These are phyloP conservation scores for Drosophila lutescens DNA, from an alignment of 2,888 invertebrate species.

Conservation along the genomic window DNA sequence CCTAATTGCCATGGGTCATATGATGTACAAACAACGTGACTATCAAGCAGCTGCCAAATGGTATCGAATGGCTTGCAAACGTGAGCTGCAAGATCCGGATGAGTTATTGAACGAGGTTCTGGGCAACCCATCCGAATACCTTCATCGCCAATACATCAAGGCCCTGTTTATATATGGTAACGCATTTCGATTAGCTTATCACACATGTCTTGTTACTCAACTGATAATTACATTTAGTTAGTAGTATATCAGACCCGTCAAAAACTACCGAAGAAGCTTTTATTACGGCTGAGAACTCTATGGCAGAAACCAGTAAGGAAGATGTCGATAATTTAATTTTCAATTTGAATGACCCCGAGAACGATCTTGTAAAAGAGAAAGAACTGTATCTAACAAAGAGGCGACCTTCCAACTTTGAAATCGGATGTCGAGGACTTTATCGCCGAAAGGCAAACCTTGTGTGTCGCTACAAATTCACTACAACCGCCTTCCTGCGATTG, in stretches of 20 bases:
- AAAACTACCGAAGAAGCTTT: neutral
- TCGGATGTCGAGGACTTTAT: slow-evolving; percentile 22
- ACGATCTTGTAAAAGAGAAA: slow-evolving; percentile 2
- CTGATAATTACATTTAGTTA: neutral
- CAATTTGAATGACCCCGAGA: neutral
- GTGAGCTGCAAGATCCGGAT: neutral
- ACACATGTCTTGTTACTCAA: rapidly evolving
- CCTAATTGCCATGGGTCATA: slow-evolving; percentile 23
- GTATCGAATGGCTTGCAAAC: slow-evolving; percentile 31
- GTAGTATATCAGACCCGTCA: neutral
- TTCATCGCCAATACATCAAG: slow-evolving; percentile 9
- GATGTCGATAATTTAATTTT: neutral
- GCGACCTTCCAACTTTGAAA: neutral
- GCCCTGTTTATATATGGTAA: slow-evolving; percentile 7
- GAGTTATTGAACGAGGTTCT: slow-evolving; percentile 8
- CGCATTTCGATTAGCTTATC: no score
- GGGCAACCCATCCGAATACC: slow-evolving; percentile 1
- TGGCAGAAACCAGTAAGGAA: neutral
- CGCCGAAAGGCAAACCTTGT: neutral
- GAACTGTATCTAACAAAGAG: slow-evolving; percentile 1
- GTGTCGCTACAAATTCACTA: slow-evolving; percentile 36
- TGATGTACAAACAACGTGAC: slow-evolving; percentile 17
- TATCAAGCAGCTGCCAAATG: slow-evolving; percentile 24
- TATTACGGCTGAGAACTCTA: neutral
- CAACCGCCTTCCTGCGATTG: slow-evolving; percentile 29